Base-by-base conservation (phyloP, 2,113 vertebrate genomes). In the Poeciliopsis turrubarensis region DNA sequence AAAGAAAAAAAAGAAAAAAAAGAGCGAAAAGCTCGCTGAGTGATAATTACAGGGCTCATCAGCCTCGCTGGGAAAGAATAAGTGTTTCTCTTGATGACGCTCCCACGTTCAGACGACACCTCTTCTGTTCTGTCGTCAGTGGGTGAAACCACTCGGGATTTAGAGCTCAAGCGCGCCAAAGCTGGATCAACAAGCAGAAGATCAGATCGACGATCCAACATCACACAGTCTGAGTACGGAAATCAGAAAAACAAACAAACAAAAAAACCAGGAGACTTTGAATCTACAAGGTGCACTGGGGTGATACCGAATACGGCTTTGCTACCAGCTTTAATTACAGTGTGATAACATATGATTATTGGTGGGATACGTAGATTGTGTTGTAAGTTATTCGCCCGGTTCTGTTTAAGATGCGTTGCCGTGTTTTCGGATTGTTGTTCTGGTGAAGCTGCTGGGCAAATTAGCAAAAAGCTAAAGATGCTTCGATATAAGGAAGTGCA, bases 11-110 rank as follows among this genome's bases (percentile, higher is more conserved):
- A 34, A 34, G 1, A 34, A 34, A 34, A 34, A 34, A 34, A 34
- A 34, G 34, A 19, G 75, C 70, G 65, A 70, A 32, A 81, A 57
- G 70, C 26, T 5, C 65, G 9, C 12, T 9, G 44, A 62, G 68
- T 77, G 85, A 78, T 89, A 86, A 86, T 82, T 61, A 64, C 60
- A 51, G n/a, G 37, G 44, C 65, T 47, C 0, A 7, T 71, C 64
- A 77, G 62, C 73, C 27, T 78, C 25, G 30, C 22, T 27, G 29
- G 65, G 37, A 72, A 78, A 67, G 27, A 64, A 60, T 65, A 25
- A 29, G 67, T 29, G 54, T 73, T 69, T 67, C 51, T 57, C 47
- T 73, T 37, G 19, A 60, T 37, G 11, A 68, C 68, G 72, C 73
- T 64, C 54, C 76, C 3, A 19, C 30, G 61, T 73, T 73, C 67